Conservation (phyloP, 2,113 vertebrate genomes). For the Bujurquina vittata region DNA sequence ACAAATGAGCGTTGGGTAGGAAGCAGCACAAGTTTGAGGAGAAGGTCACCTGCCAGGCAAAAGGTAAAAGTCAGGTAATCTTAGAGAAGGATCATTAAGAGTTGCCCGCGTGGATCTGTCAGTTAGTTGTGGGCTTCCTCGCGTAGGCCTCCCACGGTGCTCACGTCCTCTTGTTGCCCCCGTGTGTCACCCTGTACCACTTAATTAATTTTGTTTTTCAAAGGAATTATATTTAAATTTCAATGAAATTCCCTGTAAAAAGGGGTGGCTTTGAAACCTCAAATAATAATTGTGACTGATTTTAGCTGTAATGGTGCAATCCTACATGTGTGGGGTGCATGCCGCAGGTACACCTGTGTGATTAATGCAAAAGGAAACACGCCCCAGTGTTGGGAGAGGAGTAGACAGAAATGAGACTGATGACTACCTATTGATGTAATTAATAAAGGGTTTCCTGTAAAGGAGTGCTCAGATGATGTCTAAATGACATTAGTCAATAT, state of each 20-base stretch:
- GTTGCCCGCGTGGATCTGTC: no score
- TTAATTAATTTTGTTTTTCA: background rate
- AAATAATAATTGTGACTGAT: background rate
- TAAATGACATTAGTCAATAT: background rate
- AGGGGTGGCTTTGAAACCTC: background rate
- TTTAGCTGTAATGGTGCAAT: background rate
- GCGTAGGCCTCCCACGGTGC: no score
- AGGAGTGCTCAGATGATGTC: background rate
- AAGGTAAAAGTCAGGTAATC: background rate
- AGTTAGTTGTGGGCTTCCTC: no score
- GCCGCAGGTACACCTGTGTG: background rate
- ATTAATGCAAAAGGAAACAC: conserved; percentile 2
- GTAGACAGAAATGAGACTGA: background rate
- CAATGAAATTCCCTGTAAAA: background rate
- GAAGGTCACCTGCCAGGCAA: background rate
- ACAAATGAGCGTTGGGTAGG: background rate
- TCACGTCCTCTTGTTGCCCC: no score
- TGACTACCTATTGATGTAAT: background rate
- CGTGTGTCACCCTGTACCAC: no score
- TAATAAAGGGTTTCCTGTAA: background rate
- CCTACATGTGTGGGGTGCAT: background rate
- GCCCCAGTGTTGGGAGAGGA: background rate
- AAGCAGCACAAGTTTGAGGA: background rate
- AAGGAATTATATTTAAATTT: background rate
- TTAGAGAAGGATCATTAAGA: background rate